Evolutionary conservation across 2,113 vertebrate species (phyloP), one percentile per base, ranked within the genome.

Genomic region (Rousettus leschenaultii): DNA sequence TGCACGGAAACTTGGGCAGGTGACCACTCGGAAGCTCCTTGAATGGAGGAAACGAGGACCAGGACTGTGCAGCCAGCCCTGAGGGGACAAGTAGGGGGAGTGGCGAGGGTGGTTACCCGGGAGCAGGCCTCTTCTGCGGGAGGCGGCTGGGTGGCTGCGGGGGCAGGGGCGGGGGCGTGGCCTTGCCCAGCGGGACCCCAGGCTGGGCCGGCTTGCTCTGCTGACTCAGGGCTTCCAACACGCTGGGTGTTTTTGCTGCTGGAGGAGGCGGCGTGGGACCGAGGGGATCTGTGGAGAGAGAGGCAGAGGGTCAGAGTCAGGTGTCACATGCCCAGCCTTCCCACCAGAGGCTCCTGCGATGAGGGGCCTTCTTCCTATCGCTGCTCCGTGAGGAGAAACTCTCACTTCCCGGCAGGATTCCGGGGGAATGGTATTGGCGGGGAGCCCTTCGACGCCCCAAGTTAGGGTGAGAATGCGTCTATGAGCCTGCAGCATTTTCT

Each of bases 201-300:
- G 98, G 95, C 24, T 97, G 99, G 22, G 98, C 98, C 33, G 98
- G 97, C 98, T 99, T 99, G 5, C 98, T 97, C 82, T 99, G 99
- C 91, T 99, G 98, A 98, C 77, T 99, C 98, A 99, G 96, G 63
- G 98, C 98, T 94, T 99, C 99, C 66, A 99, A 98, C 87, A 99
- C 97, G 48, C 98, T 98, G 89, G 98, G 98, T 13, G 98, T 98
- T 98, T 99, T 99, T 21, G 98, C 98, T 73, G 99, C 98, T 0
- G 99, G 98, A 97, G 98, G 98, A 1, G 99, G 98, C 38, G 98
- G 98, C 5, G 98, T 98, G 66, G 98, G 93, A 84, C 98, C 98
- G 89, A 99, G 98, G 80, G 99, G 97, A 97, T 99, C 99, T 99
- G 89, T 0, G n/a, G 91, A 75, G 71, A 97, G 97, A 98, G 38